These are phyloP conservation scores for Neotoma lepida DNA, from an alignment of 2,113 vertebrate species.

Conservation along the genomic window DNA sequence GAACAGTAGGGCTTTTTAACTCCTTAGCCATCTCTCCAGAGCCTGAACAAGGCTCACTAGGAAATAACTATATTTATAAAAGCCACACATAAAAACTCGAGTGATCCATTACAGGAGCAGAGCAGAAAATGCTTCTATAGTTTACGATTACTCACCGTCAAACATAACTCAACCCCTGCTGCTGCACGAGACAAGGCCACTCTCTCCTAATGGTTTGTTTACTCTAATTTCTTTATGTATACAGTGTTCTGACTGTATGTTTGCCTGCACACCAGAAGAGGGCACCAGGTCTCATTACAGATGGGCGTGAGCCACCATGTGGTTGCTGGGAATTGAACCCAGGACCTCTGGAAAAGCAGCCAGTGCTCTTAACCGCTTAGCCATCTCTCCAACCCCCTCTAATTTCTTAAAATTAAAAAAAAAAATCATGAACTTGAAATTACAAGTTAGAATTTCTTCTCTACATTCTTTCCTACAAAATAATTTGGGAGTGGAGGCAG, in stretches of 20 bases:
- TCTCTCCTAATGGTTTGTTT: neutral
- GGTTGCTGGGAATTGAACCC: too few relatives aligned
- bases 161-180: neutral
- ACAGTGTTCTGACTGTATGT: too few relatives aligned
- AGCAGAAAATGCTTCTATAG: neutral
- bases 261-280: too few relatives aligned
- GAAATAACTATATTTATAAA: neutral
- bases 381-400: neutral
- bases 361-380: too few relatives aligned
- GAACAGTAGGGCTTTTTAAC: neutral
- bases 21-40: neutral
- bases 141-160: neutral
- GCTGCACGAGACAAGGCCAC: neutral
- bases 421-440: neutral
- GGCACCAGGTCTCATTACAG: too few relatives aligned
- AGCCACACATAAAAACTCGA: slow-evolving; percentile 28
- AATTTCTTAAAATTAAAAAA: slow-evolving; percentile 37
- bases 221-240: neutral
- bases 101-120: neutral
- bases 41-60: neutral
- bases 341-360: too few relatives aligned
- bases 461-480: neutral
- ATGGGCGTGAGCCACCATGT: too few relatives aligned
- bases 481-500: neutral
- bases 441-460: slow-evolving; percentile 48